Evolutionary conservation across 2,797 vertebrate genomes (phyloP), one percentile per base, ranked within the genome.

Genomic region (Podargus strigoides): DNA sequence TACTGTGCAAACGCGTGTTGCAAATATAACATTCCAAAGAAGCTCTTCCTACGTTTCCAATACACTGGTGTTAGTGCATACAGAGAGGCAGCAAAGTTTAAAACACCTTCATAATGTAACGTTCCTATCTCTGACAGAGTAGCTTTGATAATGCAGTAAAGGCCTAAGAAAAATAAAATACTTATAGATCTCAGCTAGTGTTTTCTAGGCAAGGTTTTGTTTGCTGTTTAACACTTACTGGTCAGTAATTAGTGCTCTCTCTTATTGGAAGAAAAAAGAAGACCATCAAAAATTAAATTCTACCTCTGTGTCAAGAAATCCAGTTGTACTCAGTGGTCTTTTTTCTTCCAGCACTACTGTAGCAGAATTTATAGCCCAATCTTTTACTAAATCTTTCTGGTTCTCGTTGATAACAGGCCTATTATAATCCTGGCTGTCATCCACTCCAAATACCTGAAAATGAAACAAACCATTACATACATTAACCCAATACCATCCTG

Each of bases 371-470:
- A 98, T 96, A 97, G 98, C 98, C 98, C 98, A 98, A 90, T 99
- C 98, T 98, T 98, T 99, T 96, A 97, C 97, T 97, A 98, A 97
- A 94, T 97, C 97, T 97, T 74, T 98, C 90, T 98, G 97, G 87
- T 95, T 97, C 96, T 98, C 98, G 95, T 97, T 98, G 90, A 98
- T 98, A 95, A 98, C 94, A 95, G 98, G 97, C 97, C 97, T 94
- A 92, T 98, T 97, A 95, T 98, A 97, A 96, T 98, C 98, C 89
- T 98, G 98, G 97, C 98, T 98, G 97, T 98, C 98, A 98, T 99
- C 98, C 97, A 99, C 98, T 96, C 99, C 99, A 97, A 99, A 99
- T 93, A 99, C 99, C 99, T 99, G 97, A 89, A 97, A 97, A 97
- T 88, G 95, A 97, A 97, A 97, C 96, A 97, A 97, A 97, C 68